Conservation (phyloP, 2,797 vertebrate genomes). For the Staurois parvus region DNA sequence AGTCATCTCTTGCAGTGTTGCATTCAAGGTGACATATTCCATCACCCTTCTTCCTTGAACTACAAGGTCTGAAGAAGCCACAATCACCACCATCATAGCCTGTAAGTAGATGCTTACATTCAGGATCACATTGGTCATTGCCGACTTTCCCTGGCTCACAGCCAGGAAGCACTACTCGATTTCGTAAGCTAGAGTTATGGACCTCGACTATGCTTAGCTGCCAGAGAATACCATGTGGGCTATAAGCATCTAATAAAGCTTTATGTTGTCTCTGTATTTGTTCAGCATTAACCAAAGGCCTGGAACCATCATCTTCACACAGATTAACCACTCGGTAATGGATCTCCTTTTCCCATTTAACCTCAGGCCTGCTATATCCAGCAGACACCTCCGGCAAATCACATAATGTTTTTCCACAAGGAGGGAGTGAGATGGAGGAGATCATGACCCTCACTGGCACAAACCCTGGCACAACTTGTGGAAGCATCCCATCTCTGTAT, state of each 20-base stretch:
- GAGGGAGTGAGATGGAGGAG: conserved; percentile 80
- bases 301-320: conserved; percentile 77
- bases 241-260: conserved; percentile 83
- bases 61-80: conserved; percentile 84
- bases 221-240: conserved; percentile 89
- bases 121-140: conserved; percentile 91
- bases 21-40: conserved; percentile 90
- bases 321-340: conserved; percentile 93
- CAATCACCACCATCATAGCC: conserved; percentile 95
- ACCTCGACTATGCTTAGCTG: conserved; percentile 82
- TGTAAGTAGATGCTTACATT: conserved; percentile 92
- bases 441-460: conserved; percentile 75
- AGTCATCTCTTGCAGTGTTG: conserved; percentile 93
- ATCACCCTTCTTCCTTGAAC: conserved; percentile 90
- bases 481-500: conserved; percentile 80
- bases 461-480: conserved; percentile 75
- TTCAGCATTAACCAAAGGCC: conserved; percentile 81
- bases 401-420: conserved; percentile 87
- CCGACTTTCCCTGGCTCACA: conserved; percentile 93
- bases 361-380: conserved; percentile 89
- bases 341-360: conserved; percentile 82
- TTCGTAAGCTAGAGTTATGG: conserved; percentile 85
- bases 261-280: conserved; percentile 87
- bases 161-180: conserved; percentile 87
- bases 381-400: conserved; percentile 89